Conservation (phyloP, 1,140 invertebrate species). For the Scaptomyza graminum region DNA sequence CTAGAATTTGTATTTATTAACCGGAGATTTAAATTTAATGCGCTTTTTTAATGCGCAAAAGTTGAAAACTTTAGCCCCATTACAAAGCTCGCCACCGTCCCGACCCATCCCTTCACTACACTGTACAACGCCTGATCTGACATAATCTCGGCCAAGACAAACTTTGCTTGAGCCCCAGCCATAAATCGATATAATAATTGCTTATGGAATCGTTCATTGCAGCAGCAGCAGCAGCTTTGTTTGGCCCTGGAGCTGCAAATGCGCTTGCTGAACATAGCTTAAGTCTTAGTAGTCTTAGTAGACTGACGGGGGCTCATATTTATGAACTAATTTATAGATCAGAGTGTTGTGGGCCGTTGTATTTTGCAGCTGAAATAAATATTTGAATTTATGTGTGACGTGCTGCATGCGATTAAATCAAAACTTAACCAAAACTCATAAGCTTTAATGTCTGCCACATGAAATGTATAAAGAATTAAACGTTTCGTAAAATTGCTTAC, state of each 20-base stretch:
- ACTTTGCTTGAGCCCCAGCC: conserved; percentile 21
- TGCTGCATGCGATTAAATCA: conserved; percentile 66
- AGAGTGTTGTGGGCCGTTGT: conserved; percentile 49
- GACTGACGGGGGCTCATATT: conserved; percentile 49
- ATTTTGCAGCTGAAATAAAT: conserved; percentile 13
- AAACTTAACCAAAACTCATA: conserved; percentile 26
- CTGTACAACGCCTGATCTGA: not conserved
- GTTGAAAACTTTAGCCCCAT: conserved; percentile 30
- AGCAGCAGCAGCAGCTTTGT: conserved; percentile 15
- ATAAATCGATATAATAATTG: conserved; percentile 69
- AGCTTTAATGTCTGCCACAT: conserved; percentile 3
- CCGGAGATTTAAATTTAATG: conserved; percentile 41
- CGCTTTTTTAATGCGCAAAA: conserved; percentile 32
- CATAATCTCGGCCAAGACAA: conserved; percentile 28
- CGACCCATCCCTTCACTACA: not conserved
- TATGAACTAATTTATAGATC: conserved; percentile 68
- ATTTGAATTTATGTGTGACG: conserved; percentile 62
- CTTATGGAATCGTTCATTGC: conserved; percentile 73
- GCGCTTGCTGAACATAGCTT: conserved; percentile 9
- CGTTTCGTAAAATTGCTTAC: conserved; percentile 2
- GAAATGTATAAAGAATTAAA: conserved; percentile 12
- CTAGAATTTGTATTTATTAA: conserved; percentile 61
- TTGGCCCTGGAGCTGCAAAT: conserved; percentile 18
- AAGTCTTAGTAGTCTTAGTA: conserved; percentile 16
- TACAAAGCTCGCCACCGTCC: conserved; percentile 29